Evolutionary conservation across 2,797 vertebrate species (phyloP).

Genomic region (Percopsis omiscomaycus): DNA sequence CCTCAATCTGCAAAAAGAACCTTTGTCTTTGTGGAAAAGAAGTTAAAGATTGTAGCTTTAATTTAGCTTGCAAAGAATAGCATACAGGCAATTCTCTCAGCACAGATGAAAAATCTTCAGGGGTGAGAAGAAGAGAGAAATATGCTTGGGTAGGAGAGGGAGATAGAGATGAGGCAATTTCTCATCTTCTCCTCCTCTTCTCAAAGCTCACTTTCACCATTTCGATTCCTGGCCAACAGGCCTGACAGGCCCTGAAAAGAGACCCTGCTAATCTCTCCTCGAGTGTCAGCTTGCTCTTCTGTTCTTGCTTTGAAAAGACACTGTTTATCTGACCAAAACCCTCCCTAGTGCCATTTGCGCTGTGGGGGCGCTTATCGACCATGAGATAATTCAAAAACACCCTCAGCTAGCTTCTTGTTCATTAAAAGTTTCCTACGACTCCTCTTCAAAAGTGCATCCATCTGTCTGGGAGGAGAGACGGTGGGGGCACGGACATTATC

Average conservation of each 20-base stretch:
- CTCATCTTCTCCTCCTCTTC: constrained; percentile 24
- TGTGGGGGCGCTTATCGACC: constrained; percentile 69
- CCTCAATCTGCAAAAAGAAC: too few species aligned
- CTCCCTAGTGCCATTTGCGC: constrained; percentile 61
- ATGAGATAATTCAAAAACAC: constrained; percentile 70
- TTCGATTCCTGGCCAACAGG: constrained; percentile 55
- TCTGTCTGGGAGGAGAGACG: constrained; percentile 57
- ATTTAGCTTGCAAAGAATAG: too few species aligned
- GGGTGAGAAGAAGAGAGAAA: background rate
- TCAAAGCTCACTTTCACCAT: constrained; percentile 41
- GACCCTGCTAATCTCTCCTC: constrained; percentile 66
- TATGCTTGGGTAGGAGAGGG: constrained; percentile 7
- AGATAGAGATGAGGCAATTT: background rate
- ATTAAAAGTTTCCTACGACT: constrained; percentile 75
- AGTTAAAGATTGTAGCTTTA: too few species aligned
- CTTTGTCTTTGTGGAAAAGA: too few species aligned
- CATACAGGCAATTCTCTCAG: too few species aligned
- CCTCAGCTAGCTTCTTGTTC: constrained; percentile 67
- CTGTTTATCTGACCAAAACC: constrained; percentile 75
- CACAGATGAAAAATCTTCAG: background rate
- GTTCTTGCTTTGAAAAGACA: constrained; percentile 67
- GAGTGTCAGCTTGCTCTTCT: constrained; percentile 70
- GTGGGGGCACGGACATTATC: constrained; percentile 52
- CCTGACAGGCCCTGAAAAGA: constrained; percentile 69
- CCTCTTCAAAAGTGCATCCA: constrained; percentile 67